Base-by-base conservation (phyloP, 2,888 invertebrate genomes). In the Leucophora obtusa region DNA sequence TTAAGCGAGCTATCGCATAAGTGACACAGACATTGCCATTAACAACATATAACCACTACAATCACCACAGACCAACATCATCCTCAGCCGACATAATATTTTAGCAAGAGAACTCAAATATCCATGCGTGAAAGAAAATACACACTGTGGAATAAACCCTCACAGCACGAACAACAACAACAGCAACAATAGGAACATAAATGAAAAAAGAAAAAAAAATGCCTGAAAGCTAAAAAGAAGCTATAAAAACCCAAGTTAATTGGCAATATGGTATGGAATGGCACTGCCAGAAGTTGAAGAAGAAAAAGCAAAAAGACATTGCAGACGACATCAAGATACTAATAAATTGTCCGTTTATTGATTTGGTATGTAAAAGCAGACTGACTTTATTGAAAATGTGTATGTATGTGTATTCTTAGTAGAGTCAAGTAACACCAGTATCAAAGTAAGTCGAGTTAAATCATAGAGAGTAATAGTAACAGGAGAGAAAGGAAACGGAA, bases 231-330 rank as follows among this genome's bases (percentile, higher is more conserved):
- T 62, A 24, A 62, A 24, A 58, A 58, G 43, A 59, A 43, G 24
- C 59, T 59, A 60, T 15, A 60, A 60, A 60, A 47, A 10, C 60
- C 43, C 21, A 43, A 43, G 60, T 47, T 62, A 47, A 62, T 62
- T 62, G 43, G 47, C 60, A 62, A 62, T 62, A 62, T 62, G 60
- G 47, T 38, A 62, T 47, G 60, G 10, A 62, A 43, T 62, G 15
- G 9, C 59, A 38, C 9, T 58, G 58, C 28, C 28, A 28, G 17
- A 2, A 21, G 21, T 38, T 21, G 38, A 60, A 60, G 18, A 14
- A n/a, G 14, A 43, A 60, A n/a, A 14, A 60, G 14, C 6, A 18
- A 60, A 18, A 62, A 59, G 59, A 35, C 18, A 59, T 14, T 59
- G 59, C 15, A 59, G 15, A 62, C 33, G 24, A 62, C 47, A 47